phyloP scores from a whole-genome alignment of 1,140 invertebrate species.

The Cryptotermes secundus region DNA sequence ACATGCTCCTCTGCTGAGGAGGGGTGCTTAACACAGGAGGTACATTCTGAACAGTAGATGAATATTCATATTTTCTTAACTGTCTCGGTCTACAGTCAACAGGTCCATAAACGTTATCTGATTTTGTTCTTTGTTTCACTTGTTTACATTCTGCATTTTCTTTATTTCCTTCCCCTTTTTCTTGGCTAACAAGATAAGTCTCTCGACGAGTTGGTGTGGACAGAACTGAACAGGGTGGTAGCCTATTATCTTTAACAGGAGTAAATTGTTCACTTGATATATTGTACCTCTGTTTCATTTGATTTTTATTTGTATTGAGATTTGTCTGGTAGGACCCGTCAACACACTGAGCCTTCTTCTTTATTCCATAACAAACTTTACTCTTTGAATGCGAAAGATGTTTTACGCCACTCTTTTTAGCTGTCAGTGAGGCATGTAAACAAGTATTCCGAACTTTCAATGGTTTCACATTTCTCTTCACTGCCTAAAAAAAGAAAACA shows the following conservation, averaged over 20 bases:
- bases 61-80: background rate
- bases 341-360: background rate
- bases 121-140: background rate
- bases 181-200: slow-evolving; percentile 37
- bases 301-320: background rate
- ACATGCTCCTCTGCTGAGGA: background rate
- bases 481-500: slow-evolving; percentile 40
- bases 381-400: background rate
- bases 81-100: background rate
- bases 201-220: slow-evolving; percentile 24
- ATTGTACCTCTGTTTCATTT: slow-evolving; percentile 30
- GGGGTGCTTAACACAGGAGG: background rate
- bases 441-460: too few species aligned
- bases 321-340: background rate
- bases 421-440: background rate
- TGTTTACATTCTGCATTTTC: background rate
- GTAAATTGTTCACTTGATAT: slow-evolving; percentile 37
- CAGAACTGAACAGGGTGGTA: slow-evolving; percentile 37
- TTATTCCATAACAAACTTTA: background rate
- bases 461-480: slow-evolving; percentile 27
- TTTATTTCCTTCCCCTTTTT: slow-evolving; percentile 32
- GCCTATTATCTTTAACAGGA: slow-evolving; percentile 42
- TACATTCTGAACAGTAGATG: too few species aligned
- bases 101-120: background rate
- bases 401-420: background rate